Evolutionary conservation across 1,140 invertebrate genomes (phyloP).

Genomic region (Bacillus rossius): DNA sequence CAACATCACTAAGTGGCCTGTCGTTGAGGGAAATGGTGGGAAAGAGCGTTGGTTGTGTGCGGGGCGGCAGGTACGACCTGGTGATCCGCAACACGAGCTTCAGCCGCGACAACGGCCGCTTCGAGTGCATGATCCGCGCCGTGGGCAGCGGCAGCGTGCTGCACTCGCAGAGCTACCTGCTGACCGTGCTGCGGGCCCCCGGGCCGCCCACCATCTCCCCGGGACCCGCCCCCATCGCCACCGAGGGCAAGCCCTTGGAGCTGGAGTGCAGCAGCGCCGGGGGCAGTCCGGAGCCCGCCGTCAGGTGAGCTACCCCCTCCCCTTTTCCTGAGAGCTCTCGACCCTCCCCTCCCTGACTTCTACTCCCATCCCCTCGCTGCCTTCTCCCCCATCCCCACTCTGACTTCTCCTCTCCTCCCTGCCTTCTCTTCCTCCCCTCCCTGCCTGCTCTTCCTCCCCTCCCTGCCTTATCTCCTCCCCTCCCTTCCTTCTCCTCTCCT

Average conservation of each 20-base stretch:
- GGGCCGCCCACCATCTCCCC: conserved; percentile 71
- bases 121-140: conserved; percentile 84
- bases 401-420: too few relatives aligned
- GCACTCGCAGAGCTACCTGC: conserved; percentile 72
- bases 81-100: conserved; percentile 81
- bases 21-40: too few relatives aligned
- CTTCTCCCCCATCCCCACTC: too few relatives aligned
- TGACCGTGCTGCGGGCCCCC: conserved; percentile 82
- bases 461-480: too few relatives aligned
- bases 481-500: too few relatives aligned
- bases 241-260: conserved; percentile 70
- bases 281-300: conserved; percentile 82
- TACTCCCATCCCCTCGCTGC: too few relatives aligned
- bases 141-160: conserved; percentile 75
- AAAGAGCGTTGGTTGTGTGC: too few relatives aligned
- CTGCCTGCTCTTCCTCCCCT: too few relatives aligned
- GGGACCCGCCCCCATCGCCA: conserved; percentile 59
- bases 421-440: too few relatives aligned
- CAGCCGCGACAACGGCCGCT: conserved; percentile 84
- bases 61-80: conserved; percentile 72
- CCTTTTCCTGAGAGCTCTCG: too few relatives aligned
- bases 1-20: too few relatives aligned
- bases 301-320: conserved; percentile 51
- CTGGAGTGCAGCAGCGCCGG: conserved; percentile 78
- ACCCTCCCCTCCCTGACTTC: too few relatives aligned